Base-by-base conservation (phyloP, 2,888 invertebrate genomes). In the Melanophora roralis region DNA sequence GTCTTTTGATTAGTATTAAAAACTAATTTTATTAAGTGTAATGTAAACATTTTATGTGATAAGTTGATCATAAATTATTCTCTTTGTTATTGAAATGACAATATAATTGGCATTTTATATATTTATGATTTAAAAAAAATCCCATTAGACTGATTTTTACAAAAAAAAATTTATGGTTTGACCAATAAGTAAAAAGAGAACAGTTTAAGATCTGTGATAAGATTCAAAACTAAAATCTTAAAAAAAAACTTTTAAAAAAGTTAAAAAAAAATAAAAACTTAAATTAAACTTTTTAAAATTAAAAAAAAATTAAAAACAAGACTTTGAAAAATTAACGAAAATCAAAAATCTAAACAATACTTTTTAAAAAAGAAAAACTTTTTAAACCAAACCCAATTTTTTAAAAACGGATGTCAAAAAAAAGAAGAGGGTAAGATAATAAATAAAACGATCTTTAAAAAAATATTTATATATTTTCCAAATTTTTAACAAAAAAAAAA, bases 131-230 rank as follows among this genome's bases (percentile, higher is more conserved):
- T 82, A 9, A 38, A 45, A 68, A n/a, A 82, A 67, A 78, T 69
- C 21, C 53, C 59, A 68, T 71, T 71, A 77, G 76, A 80, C 71
- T 80, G 80, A 80, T 76, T 68, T 76, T 83, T 85, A 79, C 53
- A 36, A 32, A 32, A 32, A 32, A 60, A 45, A 12, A 12, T 23
- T 21, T 75, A 76, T 71, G 76, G 76, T 77, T 49, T 77, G 51
- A 80, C 64, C 71, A 75, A 76, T 72, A 75, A 76, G 72, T 55
- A 62, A 73, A 38, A 72, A 21, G 6, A 53, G 14, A 64, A 75
- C 38, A 38, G 16, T 65, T 76, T 64, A 21, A 53, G 14, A 73
- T 71, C 80, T 80, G 80, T 80, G 80, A 80, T 80, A 80, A 76
- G 57, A 69, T 69, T 64, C 19, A 1, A 27, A 14, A 11, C 23